phyloP scores from a whole-genome alignment of 2,113 vertebrate species.

The Choloepus hoffmanni region DNA sequence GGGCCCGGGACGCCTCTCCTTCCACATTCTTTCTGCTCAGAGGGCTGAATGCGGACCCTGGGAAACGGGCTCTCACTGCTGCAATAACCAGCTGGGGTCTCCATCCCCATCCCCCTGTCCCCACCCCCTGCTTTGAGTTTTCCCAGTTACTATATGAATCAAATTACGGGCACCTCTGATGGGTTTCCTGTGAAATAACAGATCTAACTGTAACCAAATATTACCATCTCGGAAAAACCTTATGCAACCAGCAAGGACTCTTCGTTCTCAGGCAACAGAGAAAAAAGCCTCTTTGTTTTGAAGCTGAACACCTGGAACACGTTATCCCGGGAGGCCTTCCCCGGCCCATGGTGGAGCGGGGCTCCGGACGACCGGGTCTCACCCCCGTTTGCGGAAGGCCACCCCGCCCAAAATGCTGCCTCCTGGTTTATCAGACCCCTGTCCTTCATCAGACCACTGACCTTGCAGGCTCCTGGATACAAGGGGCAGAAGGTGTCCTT shows the following conservation, averaged over 20 bases:
- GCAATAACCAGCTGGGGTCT: background rate
- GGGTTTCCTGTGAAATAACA: conserved; percentile 87
- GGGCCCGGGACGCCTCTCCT: background rate
- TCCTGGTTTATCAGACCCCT: background rate
- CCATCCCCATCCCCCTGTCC: background rate
- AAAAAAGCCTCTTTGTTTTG: conserved; percentile 97
- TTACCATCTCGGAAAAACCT: conserved; percentile 88
- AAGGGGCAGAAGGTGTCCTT: background rate
- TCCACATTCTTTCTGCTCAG: background rate
- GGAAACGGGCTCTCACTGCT: background rate
- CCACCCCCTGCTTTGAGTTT: conserved; percentile 54
- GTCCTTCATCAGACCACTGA: background rate
- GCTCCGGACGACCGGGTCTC: conserved; percentile 68
- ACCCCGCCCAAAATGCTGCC: background rate
- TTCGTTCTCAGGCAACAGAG: conserved; percentile 90
- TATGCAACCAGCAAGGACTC: conserved; percentile 89
- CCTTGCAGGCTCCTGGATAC: background rate
- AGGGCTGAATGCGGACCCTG: background rate
- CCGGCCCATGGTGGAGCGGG: background rate
- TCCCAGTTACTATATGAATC: conserved; percentile 81
- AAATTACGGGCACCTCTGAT: conserved; percentile 84
- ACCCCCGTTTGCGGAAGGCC: background rate
- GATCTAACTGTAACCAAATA: conserved; percentile 90
- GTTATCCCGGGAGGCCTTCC: conserved; percentile 84
- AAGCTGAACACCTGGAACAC: conserved; percentile 93